Evolutionary conservation across 2,797 vertebrate genomes (phyloP).

Genomic region (Syndactyla subalaris): DNA sequence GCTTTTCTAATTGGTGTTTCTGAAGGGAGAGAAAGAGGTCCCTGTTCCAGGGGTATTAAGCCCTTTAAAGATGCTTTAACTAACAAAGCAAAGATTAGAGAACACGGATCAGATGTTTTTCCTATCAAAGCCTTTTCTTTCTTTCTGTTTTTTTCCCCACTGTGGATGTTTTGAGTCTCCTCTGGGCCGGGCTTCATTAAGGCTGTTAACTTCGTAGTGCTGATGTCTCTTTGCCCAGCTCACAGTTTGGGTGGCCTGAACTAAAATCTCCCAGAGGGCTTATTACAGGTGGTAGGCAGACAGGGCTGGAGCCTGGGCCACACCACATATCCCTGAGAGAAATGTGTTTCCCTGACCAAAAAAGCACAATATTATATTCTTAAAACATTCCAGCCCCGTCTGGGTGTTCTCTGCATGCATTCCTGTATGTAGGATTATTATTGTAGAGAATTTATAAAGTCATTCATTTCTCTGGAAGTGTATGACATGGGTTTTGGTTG

Average conservation of each 20-base stretch:
- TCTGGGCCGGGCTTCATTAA: slow-evolving; percentile 62
- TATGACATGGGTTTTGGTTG: slow-evolving; percentile 92
- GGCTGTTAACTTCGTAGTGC: slow-evolving; percentile 60
- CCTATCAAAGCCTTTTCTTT: slow-evolving; percentile 64
- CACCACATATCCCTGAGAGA: slow-evolving; percentile 75
- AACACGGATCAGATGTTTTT: slow-evolving; percentile 67
- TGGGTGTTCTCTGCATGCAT: slow-evolving; percentile 80
- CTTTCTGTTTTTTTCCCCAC: slow-evolving; percentile 26
- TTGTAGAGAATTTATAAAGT: slow-evolving; percentile 92
- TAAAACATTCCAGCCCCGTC: slow-evolving; percentile 67
- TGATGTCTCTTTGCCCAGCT: slow-evolving; percentile 69
- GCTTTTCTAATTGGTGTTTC: slow-evolving; percentile 47
- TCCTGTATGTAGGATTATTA: slow-evolving; percentile 89
- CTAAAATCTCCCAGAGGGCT: slow-evolving; percentile 84
- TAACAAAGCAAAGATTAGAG: slow-evolving; percentile 60
- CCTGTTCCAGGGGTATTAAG: slow-evolving; percentile 30
- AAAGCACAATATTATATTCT: slow-evolving; percentile 78
- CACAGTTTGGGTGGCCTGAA: slow-evolving; percentile 89
- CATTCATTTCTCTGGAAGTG: slow-evolving; percentile 93
- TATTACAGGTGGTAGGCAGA: slow-evolving; percentile 85
- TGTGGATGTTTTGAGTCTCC: slow-evolving; percentile 52
- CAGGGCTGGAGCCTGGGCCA: slow-evolving; percentile 78
- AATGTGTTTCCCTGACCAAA: slow-evolving; percentile 78
- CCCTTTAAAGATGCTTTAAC: slow-evolving; percentile 41
- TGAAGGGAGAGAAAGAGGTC: slow-evolving; percentile 42